Percentiles rank a stretch among this genome's conserved stretches.
Evolutionary conservation across 2,888 invertebrate species (phyloP).

Genomic region (Merodon equestris): DNA sequence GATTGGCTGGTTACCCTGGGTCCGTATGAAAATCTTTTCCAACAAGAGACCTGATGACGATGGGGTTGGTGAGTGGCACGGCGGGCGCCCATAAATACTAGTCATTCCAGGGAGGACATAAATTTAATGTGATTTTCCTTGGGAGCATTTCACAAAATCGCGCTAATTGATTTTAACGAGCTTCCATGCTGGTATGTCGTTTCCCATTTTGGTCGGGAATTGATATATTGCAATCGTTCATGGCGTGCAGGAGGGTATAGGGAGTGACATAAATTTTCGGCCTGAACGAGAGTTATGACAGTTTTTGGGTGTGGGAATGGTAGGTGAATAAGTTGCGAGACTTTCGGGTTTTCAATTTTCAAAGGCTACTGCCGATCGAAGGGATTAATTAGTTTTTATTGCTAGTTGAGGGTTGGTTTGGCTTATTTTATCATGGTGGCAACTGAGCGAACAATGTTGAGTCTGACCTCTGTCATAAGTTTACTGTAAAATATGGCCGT

Average conservation of each 20-base stretch:
- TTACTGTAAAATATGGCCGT: too few species aligned
- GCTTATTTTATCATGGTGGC: too few species aligned
- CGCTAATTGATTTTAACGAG: constrained; percentile 68
- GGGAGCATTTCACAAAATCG: constrained; percentile 60
- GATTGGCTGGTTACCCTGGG: constrained; percentile 43
- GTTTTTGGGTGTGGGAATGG: constrained; percentile 4
- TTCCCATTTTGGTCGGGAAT: constrained; percentile 37
- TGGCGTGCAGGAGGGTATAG: constrained; percentile 17
- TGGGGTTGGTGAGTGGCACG: constrained; percentile 18
- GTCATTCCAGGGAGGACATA: constrained; percentile 56
- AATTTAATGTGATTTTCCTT: constrained; percentile 67
- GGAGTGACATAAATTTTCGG: constrained; percentile 49
- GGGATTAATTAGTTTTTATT: constrained; percentile 25
- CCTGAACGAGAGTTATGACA: constrained; percentile 50
- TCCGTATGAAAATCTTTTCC: constrained; percentile 20
- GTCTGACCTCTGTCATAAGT: too few species aligned
- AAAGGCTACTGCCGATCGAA: constrained; percentile 29
- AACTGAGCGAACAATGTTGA: too few species aligned
- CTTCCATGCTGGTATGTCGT: constrained; percentile 54
- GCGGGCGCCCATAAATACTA: constrained; percentile 55
- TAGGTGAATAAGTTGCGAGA: neutral
- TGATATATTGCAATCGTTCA: constrained; percentile 60
- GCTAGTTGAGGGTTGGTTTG: too few species aligned
- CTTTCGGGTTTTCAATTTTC: constrained; percentile 29
- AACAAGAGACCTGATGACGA: constrained; percentile 12